Evolutionary conservation across 2,888 invertebrate genomes (phyloP).

Genomic region (Hypolimnas misippus): DNA sequence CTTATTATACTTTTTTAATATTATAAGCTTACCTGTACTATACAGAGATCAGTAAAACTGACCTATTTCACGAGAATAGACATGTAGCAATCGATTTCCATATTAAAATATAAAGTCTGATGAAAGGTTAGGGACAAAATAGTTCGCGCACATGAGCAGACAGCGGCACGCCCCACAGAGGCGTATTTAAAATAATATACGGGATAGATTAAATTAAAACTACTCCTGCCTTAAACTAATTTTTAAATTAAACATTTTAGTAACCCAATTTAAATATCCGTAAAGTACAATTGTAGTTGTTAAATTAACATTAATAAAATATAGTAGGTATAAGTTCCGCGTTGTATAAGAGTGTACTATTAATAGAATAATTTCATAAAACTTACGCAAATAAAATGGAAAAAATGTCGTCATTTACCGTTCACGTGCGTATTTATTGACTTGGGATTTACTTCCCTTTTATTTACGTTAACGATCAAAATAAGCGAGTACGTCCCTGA

Average conservation of each 20-base stretch:
- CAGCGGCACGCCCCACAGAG: constrained; percentile 45
- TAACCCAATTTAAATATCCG: neutral
- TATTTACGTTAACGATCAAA: constrained; percentile 65
- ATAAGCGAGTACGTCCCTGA: constrained; percentile 79
- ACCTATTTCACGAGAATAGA: constrained; percentile 65
- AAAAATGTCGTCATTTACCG: constrained; percentile 15
- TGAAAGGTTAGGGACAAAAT: constrained; percentile 55
- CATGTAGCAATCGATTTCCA: constrained; percentile 67
- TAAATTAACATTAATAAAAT: too few species aligned
- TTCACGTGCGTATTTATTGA: constrained; percentile 43
- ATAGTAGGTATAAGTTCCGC: neutral
- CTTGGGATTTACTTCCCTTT: constrained; percentile 53
- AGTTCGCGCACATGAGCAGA: constrained; percentile 72
- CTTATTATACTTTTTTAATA: neutral
- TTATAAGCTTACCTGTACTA: constrained; percentile 20
- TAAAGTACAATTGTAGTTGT: neutral
- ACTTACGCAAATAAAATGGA: constrained; percentile 16
- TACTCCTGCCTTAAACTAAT: too few species aligned
- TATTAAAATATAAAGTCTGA: constrained; percentile 55
- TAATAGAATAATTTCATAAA: constrained; percentile 6
- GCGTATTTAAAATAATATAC: constrained; percentile 41
- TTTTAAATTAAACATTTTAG: too few species aligned
- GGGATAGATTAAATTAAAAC: neutral
- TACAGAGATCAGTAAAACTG: constrained; percentile 44
- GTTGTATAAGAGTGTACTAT: neutral